Percentiles rank a stretch among this genome's conserved stretches.
These are phyloP conservation scores for Ceratitis capitata DNA, from an alignment of 1,140 invertebrate genomes.

Conservation along the genomic window DNA sequence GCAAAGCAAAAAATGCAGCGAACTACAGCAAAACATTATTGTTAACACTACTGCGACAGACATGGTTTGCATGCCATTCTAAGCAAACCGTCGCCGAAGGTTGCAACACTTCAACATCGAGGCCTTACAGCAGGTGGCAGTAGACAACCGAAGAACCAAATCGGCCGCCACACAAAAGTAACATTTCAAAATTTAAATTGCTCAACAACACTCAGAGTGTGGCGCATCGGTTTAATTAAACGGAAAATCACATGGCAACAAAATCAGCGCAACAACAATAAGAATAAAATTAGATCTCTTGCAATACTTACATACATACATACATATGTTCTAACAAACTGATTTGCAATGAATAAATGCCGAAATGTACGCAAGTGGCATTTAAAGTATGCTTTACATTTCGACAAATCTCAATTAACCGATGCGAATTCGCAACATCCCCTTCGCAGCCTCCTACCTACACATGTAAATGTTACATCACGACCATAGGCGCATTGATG, in stretches of 20 bases:
- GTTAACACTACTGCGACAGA: background rate
- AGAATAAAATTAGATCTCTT: background rate
- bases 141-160: background rate
- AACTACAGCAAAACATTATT: background rate
- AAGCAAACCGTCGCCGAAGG: background rate
- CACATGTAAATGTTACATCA: background rate
- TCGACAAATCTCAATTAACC: background rate
- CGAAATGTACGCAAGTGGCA: background rate
- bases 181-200: constrained; percentile 28
- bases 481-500: background rate
- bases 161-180: background rate
- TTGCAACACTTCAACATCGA: background rate
- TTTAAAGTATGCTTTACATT: constrained; percentile 3
- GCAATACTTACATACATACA: too few relatives aligned
- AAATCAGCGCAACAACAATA: background rate
- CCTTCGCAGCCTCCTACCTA: background rate
- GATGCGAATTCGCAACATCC: background rate
- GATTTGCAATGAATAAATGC: background rate
- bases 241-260: background rate
- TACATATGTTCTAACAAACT: too few relatives aligned
- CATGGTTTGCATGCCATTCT: constrained; percentile 22
- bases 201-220: constrained; percentile 27
- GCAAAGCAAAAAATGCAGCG: background rate
- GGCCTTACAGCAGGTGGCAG: background rate
- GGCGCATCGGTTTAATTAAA: constrained; percentile 34